phyloP scores from a whole-genome alignment of 92 coral and sea anemone species.

The Paramuricea clavata region DNA sequence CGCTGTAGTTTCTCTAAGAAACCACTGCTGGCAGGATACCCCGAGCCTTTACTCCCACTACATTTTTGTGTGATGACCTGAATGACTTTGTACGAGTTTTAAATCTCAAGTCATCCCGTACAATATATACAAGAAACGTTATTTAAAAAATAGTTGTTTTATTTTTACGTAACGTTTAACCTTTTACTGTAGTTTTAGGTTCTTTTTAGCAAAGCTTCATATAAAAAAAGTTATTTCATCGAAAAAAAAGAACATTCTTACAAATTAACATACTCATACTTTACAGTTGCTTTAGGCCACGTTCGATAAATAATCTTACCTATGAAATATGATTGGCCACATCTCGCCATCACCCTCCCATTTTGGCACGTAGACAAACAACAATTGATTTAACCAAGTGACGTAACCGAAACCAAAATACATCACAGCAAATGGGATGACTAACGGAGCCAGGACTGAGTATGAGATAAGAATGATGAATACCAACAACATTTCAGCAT shows the following conservation, averaged over 20 bases:
- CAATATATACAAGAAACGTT: too few species aligned
- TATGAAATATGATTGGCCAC: conserved; percentile 90
- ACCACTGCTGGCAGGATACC: too few species aligned
- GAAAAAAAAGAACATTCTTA: not conserved
- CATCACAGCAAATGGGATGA: conserved; percentile 82
- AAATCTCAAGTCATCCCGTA: too few species aligned
- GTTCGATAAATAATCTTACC: conserved; percentile 50
- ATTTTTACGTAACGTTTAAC: too few species aligned
- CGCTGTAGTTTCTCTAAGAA: too few species aligned
- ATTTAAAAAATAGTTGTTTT: too few species aligned
- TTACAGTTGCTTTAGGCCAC: not conserved
- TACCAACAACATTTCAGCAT: conserved; percentile 48
- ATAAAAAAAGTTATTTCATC: not conserved
- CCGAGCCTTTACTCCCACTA: too few species aligned
- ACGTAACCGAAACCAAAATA: conserved; percentile 84
- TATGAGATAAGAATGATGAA: conserved; percentile 78
- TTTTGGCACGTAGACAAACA: conserved; percentile 87
- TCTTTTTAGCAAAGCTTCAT: too few species aligned
- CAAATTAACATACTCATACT: not conserved
- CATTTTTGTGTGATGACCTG: too few species aligned
- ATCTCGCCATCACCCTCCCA: conserved; percentile 89
- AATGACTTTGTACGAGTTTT: too few species aligned
- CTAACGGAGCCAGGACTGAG: conserved; percentile 89
- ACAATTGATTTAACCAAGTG: conserved; percentile 86
- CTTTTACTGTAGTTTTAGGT: too few species aligned